Percentiles rank a stretch among this genome's conserved stretches.
phyloP scores from a whole-genome alignment of 2,113 vertebrate species.

The Trematocara unimaculatum region DNA sequence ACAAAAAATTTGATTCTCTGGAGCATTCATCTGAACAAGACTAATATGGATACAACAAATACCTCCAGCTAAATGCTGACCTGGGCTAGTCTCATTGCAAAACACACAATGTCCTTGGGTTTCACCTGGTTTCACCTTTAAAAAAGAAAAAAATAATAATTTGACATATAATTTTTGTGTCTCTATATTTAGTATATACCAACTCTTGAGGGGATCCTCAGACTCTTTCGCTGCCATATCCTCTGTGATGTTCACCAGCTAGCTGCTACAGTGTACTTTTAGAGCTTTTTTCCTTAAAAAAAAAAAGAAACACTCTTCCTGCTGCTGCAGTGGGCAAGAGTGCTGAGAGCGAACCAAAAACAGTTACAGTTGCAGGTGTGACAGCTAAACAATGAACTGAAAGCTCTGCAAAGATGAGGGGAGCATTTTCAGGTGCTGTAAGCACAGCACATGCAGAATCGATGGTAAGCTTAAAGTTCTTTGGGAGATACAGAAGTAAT shows the following conservation, averaged over 20 bases:
- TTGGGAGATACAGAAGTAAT: background rate
- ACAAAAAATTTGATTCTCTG: background rate
- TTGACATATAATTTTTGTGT: background rate
- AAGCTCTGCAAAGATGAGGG: background rate
- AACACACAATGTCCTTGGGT: background rate
- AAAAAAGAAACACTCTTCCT: background rate
- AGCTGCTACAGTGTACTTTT: background rate
- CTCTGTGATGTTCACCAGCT: background rate
- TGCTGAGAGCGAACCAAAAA: background rate
- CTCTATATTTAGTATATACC: background rate
- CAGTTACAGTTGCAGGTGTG: background rate
- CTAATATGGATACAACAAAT: background rate
- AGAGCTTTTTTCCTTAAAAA: background rate
- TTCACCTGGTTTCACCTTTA: background rate
- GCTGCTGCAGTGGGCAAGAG: background rate
- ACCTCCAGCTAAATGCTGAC: background rate
- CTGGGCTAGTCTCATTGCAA: background rate
- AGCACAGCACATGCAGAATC: background rate
- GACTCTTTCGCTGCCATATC: background rate
- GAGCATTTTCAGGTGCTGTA: background rate
- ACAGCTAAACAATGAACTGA: background rate
- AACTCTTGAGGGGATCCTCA: background rate
- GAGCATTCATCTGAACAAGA: background rate
- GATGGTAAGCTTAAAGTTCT: background rate
- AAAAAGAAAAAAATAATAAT: background rate